These are phyloP conservation scores for Megathymus violae DNA, from an alignment of 1,140 invertebrate genomes.

Conservation along the genomic window DNA sequence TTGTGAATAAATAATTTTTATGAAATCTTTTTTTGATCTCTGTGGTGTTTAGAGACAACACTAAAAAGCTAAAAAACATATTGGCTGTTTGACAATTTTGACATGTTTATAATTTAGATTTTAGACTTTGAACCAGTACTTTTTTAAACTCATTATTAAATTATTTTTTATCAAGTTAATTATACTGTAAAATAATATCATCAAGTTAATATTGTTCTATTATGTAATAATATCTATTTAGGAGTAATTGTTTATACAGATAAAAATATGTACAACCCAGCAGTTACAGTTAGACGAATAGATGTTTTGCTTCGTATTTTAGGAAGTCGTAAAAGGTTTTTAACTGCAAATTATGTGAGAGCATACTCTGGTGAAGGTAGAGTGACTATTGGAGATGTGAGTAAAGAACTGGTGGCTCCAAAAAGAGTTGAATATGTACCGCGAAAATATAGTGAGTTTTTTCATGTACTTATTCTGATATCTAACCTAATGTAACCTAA, in stretches of 20 bases:
- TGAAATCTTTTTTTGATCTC: too few species aligned
- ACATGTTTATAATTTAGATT: conserved; percentile 26
- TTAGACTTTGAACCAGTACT: conserved; percentile 51
- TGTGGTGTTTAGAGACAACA: too few species aligned
- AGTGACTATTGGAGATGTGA: conserved; percentile 91
- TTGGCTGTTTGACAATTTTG: too few species aligned
- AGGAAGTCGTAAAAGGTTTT: conserved; percentile 62
- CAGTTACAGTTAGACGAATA: conserved; percentile 70
- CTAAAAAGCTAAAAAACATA: too few species aligned
- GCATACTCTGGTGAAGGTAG: conserved; percentile 79
- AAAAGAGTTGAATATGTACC: conserved; percentile 92
- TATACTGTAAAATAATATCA: neutral
- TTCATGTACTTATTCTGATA: conserved; percentile 40
- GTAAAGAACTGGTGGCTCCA: conserved; percentile 86
- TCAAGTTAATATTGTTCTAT: conserved; percentile 22
- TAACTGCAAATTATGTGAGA: conserved; percentile 66
- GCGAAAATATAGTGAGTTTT: conserved; percentile 90
- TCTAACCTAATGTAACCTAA: conserved; percentile 34
- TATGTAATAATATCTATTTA: conserved; percentile 10
- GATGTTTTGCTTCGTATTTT: conserved; percentile 81
- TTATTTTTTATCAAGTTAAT: conserved; percentile 8
- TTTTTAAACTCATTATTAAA: conserved; percentile 17
- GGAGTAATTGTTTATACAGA: conserved; percentile 27
- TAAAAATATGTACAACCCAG: conserved; percentile 66
- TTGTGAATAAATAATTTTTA: too few species aligned